A percentile compares a stretch with the other conserved stretches of the same genome.
Evolutionary conservation across 2,113 vertebrate genomes (phyloP).

Genomic region (Urocynchramus pylzowi): DNA sequence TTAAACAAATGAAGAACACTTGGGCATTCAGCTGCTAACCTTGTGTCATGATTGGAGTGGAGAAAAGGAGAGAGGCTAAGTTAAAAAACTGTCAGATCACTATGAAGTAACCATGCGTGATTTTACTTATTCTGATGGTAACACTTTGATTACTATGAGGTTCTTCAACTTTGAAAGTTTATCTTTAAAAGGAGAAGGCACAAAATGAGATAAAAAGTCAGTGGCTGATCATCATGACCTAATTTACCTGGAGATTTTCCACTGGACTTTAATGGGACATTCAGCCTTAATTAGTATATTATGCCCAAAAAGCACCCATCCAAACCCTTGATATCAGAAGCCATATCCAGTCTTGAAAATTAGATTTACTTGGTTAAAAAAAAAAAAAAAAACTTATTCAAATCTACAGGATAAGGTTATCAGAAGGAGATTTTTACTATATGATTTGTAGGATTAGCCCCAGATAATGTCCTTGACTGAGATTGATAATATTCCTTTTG

Average conservation of each 20-base stretch:
- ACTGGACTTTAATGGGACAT: background rate
- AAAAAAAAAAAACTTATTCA: background rate
- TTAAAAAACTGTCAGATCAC: background rate
- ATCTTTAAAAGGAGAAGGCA: background rate
- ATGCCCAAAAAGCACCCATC: background rate
- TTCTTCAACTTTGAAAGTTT: background rate
- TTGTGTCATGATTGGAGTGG: background rate
- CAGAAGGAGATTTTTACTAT: background rate
- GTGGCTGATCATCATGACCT: background rate
- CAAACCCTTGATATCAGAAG: background rate
- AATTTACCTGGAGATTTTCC: background rate
- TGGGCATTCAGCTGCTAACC: background rate
- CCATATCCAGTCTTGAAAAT: background rate
- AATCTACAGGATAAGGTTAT: background rate
- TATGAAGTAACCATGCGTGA: background rate
- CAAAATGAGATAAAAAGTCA: background rate
- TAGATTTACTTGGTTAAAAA: background rate
- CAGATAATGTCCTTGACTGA: background rate
- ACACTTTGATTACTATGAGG: background rate
- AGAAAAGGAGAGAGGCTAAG: background rate
- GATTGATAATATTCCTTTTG: background rate
- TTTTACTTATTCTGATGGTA: background rate
- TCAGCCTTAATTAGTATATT: background rate
- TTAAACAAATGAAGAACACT: background rate
- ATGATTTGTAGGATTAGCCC: background rate